phyloP scores from a whole-genome alignment of 2,888 invertebrate species.

The Pachydiplax longipennis region DNA sequence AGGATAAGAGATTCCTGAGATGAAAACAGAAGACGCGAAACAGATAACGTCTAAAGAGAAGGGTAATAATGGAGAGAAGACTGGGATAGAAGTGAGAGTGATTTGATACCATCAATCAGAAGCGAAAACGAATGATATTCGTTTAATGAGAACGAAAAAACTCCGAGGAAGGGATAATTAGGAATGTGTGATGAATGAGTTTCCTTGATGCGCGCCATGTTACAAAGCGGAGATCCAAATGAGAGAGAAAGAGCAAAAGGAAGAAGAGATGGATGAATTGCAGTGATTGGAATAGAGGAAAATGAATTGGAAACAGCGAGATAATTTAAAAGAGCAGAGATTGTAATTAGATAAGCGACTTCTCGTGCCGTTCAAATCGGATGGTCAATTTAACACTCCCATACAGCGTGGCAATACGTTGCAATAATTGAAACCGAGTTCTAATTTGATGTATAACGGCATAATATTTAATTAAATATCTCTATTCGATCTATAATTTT shows the following conservation, averaged over 20 bases:
- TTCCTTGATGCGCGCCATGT: background rate
- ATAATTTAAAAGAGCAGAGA: background rate
- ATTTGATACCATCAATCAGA: background rate
- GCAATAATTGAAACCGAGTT: background rate
- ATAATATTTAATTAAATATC: too few species aligned
- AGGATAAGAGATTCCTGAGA: background rate
- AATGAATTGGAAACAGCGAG: background rate
- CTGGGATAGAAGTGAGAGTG: background rate
- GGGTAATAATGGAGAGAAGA: too few species aligned
- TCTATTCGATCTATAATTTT: too few species aligned
- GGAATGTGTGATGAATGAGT: background rate
- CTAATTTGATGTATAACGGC: too few species aligned
- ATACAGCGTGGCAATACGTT: background rate
- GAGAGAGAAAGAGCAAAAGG: background rate
- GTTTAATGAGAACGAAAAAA: background rate
- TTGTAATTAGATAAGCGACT: background rate
- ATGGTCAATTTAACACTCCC: background rate
- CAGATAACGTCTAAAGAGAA: background rate
- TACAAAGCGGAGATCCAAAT: background rate
- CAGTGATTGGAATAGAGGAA: background rate
- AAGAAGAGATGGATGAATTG: background rate
- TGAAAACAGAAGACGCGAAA: background rate
- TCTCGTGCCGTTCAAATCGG: background rate
- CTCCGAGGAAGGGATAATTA: background rate
- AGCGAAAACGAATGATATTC: background rate